Evolutionary conservation across 2,797 vertebrate genomes (phyloP), one percentile per base, ranked within the genome.

Genomic region (Thamnophis elegans): DNA sequence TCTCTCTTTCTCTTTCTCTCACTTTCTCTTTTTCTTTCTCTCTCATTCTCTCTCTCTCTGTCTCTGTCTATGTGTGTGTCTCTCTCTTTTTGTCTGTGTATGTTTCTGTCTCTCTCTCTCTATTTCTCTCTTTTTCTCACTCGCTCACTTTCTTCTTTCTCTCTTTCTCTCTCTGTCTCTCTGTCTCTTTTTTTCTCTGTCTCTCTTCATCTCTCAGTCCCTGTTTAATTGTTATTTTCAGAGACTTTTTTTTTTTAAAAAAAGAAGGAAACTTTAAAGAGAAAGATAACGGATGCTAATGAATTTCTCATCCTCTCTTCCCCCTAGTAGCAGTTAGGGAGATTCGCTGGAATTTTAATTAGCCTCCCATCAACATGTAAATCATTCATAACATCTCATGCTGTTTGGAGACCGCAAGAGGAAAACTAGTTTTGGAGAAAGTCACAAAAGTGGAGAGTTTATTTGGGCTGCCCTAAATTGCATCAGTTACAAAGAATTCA

Each of bases 301-400:
- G 92, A 92, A 91, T 7, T 47, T 91, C 94, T 87, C 89, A 20
- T 12, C 91, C 60, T 47, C 65, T 91, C 87, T 12, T n/a, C 47
- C 55, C 88, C 0, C 51, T 58, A 92, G 59, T 92, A 93, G 20
- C 89, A 90, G 28, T 56, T 94, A 89, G 20, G 92, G 91, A 0
- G 0, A 92, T 94, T 92, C 26, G 89, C 94, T 93, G 90, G 94
- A 95, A 95, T 95, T 95, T 87, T 93, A 96, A 95, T 93, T 73
- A 94, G 91, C 91, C 91, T 90, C 90, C 95, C 88, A 93, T 93
- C 68, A 93, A 92, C 92, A 95, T 93, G 92, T 93, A 94, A 94
- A 96, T 93, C 94, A 92, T 94, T 95, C 94, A 93, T 93, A 94
- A 85, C 3, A 91, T 87, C 89, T 88, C 36, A 90, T 90, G 92